Evolutionary conservation across 2,888 invertebrate genomes (phyloP), one percentile per base, ranked within the genome.

Genomic region (Melanostoma mellinum): DNA sequence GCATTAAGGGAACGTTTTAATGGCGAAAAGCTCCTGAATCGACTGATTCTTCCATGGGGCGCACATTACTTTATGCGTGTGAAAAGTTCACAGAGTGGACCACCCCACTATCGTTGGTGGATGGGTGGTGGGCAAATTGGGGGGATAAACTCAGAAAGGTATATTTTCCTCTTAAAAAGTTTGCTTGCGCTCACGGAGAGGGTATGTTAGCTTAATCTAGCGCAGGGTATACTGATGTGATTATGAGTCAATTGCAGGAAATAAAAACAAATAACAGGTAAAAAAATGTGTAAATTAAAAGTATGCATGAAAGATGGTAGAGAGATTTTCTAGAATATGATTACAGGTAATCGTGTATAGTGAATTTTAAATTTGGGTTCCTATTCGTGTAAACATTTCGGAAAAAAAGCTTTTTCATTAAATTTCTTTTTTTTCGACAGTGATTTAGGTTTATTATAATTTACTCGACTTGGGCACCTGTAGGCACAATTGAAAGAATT

Each of bases 61-160:
- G 84, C 84, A 84, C 84, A 67, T 84, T 84, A 74, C 84, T 74
- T 79, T 84, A 84, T 84, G 84, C 84, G 84, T 84, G 71, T 79
- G 71, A 84, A 84, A 84, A 84, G 84, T 84, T 84, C 74, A 65
- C 71, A 52, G 50, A 38, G 65, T 84, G 79, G 74, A 63, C 63
- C 63, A 84, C 74, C 74, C 79, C 75, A 79, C 84, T 75, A 67
- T 8, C 10, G 53, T 30, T 72, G 36, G 72, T 58, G 71, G 65
- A 74, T 63, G 72, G 63, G 69, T 77, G 55, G 32, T 63, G 32
- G 38, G 40, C 50, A 65, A 48, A 38, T 42, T 63, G 32, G 38
- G 40, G 58, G 72, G 48, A 38, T 42, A 33, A 36, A 60, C 42
- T 52, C 10, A 42, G 35, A 61, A 65, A 81, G 58, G 67, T 55